Percentiles rank a stretch among this genome's conserved stretches.
Conservation (phyloP, 2,797 vertebrate genomes). For the Sarcophilus harrisii region DNA sequence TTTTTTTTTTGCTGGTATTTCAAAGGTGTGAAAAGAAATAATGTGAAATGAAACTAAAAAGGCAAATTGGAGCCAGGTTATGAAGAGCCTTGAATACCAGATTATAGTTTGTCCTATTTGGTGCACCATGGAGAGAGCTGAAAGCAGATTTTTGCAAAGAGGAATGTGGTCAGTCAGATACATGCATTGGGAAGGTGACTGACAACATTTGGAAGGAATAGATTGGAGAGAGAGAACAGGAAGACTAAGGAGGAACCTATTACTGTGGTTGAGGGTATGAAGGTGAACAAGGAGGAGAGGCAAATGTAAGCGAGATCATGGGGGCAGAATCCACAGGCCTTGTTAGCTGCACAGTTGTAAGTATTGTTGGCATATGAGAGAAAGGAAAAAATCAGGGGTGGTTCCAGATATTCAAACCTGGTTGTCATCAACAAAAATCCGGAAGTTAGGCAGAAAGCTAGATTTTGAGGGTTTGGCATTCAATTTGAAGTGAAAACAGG, state of each 20-base stretch:
- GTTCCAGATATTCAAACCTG: neutral
- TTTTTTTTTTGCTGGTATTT: neutral
- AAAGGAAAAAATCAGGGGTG: neutral
- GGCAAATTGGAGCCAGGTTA: neutral
- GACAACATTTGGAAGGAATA: neutral
- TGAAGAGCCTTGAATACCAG: neutral
- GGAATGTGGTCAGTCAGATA: neutral
- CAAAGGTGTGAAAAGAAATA: neutral
- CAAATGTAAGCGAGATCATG: neutral
- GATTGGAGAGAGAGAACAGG: neutral
- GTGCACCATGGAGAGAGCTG: neutral
- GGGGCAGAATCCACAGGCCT: neutral
- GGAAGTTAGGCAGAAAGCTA: neutral
- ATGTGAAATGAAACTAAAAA: neutral
- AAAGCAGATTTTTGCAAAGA: neutral
- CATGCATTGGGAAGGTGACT: neutral
- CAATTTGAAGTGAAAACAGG: neutral
- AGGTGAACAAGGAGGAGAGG: neutral
- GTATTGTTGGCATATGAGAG: neutral
- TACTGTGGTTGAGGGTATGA: neutral
- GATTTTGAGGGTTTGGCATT: neutral
- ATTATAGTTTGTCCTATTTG: neutral
- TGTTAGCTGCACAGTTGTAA: neutral
- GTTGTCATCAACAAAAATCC: neutral
- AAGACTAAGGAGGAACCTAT: neutral